Base-by-base conservation (phyloP, 2,797 vertebrate genomes). In the Myioborus miniatus region DNA sequence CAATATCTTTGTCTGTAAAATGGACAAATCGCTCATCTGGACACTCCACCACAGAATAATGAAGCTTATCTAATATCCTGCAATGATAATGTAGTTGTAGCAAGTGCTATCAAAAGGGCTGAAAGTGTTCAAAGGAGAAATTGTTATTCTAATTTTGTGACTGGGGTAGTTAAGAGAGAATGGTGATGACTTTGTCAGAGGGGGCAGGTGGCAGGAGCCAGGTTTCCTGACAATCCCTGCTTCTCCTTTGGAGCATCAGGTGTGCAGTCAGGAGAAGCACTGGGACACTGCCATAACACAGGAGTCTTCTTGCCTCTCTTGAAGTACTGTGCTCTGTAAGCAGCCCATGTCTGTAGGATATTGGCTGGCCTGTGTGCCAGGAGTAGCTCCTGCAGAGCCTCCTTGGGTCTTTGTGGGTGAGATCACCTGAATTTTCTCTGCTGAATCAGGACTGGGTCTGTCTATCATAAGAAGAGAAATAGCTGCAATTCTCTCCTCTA, bases 151-250 rank as follows among this genome's bases (percentile, higher is more conserved):
- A 12, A 34, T 63, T 87, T 62, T 41, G 1, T 74, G 44, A 67
- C 27, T 15, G 7, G 22, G 22, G 26, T 74, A 75, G 27, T 21
- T 23, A 64, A 34, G 15, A 23, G 30, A 60, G 64, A 87, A 63
- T 6, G 1, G 3, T 2, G 6, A 19, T 47, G 68, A 74, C 3
- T n/a, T 11, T 59, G 37, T 58, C 24, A 56, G 67, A 70, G 22
- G 23, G 12, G 21, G 2, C 2, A 17, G 58, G 32, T 13, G 34
- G 63, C 49, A 47, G 59, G 15, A 89, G 4, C 39, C 0, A 4
- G 44, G 39, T 17, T 49, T 78, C 37, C 70, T 0, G 0, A 8
- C 0, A 2, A 3, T 63, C 36, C 8, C 32, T 39, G 36, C 20
- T 24, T 39, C 34, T 86, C 9, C 41, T 32, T 43, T 0, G 0